These are phyloP conservation scores for Octodon degus DNA, from an alignment of 2,113 vertebrate genomes.

Conservation along the genomic window DNA sequence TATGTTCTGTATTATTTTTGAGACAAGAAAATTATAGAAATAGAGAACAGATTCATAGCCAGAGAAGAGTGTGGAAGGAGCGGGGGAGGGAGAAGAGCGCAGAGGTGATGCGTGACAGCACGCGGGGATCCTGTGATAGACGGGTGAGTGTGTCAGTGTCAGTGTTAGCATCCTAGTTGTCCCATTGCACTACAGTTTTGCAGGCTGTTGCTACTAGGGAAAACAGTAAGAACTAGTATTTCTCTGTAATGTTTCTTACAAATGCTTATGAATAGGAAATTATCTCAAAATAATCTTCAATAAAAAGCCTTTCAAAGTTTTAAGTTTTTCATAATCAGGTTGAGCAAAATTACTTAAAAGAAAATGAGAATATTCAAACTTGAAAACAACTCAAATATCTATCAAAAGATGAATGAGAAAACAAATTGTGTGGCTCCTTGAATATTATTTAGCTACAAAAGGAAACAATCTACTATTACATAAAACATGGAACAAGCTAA, in stretches of 20 bases:
- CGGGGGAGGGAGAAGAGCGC: not conserved
- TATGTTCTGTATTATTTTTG: not conserved
- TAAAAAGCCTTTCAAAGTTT: not conserved
- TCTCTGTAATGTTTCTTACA: not conserved
- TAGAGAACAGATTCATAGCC: not conserved
- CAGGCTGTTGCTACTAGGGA: not conserved
- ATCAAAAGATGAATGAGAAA: not conserved
- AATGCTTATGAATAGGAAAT: not conserved
- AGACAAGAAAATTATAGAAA: not conserved
- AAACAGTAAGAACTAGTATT: not conserved
- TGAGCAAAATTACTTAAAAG: not conserved
- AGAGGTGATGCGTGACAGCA: not conserved
- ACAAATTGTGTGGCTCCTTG: not conserved
- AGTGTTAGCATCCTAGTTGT: not conserved
- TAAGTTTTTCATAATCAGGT: not conserved
- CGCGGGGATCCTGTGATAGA: not conserved
- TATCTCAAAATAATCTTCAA: not conserved
- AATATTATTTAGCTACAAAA: constrained; percentile 25
- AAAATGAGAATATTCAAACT: not conserved
- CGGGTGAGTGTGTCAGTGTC: not conserved
- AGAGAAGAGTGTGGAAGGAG: not conserved
- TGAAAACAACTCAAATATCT: not conserved
- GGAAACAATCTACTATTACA: not conserved
- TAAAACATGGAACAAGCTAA: not conserved
- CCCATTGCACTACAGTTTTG: not conserved